Percentiles rank a stretch among this genome's conserved stretches.
phyloP scores from a whole-genome alignment of 1,140 invertebrate species.

The Tetramorium simillimum region DNA sequence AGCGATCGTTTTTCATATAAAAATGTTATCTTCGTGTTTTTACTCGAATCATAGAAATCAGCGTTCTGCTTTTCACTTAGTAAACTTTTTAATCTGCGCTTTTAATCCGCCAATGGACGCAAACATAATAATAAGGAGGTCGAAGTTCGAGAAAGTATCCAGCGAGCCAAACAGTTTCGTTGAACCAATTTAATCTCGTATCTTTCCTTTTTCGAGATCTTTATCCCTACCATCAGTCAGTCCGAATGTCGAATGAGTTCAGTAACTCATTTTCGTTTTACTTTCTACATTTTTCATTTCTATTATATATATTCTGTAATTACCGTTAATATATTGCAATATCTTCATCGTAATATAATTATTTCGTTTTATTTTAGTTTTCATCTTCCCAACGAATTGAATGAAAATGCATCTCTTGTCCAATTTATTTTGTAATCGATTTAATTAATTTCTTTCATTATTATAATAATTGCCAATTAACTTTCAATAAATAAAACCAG shows the following conservation, averaged over 20 bases:
- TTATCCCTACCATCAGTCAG: background rate
- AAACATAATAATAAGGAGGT: constrained; percentile 5
- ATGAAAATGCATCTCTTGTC: background rate
- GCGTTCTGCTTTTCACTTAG: background rate
- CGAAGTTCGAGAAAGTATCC: constrained; percentile 7
- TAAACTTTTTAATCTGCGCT: constrained; percentile 20
- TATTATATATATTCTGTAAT: background rate
- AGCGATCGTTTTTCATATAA: background rate
- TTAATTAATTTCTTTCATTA: constrained; percentile 4
- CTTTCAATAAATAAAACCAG: background rate
- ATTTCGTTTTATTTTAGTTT: background rate
- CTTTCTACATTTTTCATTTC: background rate
- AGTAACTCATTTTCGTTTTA: constrained; percentile 4
- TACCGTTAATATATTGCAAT: background rate
- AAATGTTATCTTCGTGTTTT: background rate
- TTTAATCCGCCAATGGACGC: constrained; percentile 25
- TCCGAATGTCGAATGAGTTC: background rate
- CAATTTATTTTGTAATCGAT: background rate
- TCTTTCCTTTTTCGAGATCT: constrained; percentile 5
- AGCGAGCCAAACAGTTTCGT: constrained; percentile 20
- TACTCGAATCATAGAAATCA: background rate
- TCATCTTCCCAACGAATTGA: background rate
- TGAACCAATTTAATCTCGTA: constrained; percentile 35
- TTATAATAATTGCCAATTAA: background rate
- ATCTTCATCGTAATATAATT: background rate